A percentile compares a stretch with the other conserved stretches of the same genome.
Conservation (phyloP, 2,113 vertebrate species). For the Charina bottae region DNA sequence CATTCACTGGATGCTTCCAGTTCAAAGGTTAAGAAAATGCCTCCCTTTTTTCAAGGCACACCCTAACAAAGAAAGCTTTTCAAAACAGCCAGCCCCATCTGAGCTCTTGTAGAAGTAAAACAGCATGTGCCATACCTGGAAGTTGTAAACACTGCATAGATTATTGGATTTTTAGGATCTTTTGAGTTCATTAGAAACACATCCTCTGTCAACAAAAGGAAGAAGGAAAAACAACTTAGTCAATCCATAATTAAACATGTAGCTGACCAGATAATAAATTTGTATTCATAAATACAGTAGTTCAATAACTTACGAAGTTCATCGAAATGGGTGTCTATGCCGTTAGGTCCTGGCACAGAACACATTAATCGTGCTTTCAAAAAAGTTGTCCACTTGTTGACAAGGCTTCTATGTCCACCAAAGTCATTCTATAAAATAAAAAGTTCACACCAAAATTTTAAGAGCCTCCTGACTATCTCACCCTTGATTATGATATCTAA, state of each 20-base stretch:
- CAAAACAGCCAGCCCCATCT: slow-evolving; percentile 34
- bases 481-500: not conserved
- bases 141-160: slow-evolving; percentile 96
- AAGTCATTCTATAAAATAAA: slow-evolving; percentile 88
- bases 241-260: slow-evolving; percentile 22
- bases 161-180: slow-evolving; percentile 94
- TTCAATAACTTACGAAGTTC: slow-evolving; percentile 88
- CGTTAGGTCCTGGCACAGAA: slow-evolving; percentile 93
- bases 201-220: slow-evolving; percentile 82
- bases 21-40: slow-evolving; percentile 62
- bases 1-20: slow-evolving; percentile 18
- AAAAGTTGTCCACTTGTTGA: slow-evolving; percentile 99
- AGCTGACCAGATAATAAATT: not conserved
- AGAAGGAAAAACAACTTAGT: slow-evolving; percentile 26
- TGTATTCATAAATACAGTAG: not conserved
- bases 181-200: slow-evolving; percentile 96
- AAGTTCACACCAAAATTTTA: not conserved
- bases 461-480: not conserved
- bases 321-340: slow-evolving; percentile 98
- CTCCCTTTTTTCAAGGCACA: slow-evolving; percentile 41
- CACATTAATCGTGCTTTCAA: slow-evolving; percentile 95
- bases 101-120: slow-evolving; percentile 38
- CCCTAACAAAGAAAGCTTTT: slow-evolving; percentile 52
- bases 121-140: slow-evolving; percentile 84
- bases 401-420: slow-evolving; percentile 95